Evolutionary conservation across 2,113 vertebrate species (phyloP).

Genomic region (Ancistrus triradiatus): DNA sequence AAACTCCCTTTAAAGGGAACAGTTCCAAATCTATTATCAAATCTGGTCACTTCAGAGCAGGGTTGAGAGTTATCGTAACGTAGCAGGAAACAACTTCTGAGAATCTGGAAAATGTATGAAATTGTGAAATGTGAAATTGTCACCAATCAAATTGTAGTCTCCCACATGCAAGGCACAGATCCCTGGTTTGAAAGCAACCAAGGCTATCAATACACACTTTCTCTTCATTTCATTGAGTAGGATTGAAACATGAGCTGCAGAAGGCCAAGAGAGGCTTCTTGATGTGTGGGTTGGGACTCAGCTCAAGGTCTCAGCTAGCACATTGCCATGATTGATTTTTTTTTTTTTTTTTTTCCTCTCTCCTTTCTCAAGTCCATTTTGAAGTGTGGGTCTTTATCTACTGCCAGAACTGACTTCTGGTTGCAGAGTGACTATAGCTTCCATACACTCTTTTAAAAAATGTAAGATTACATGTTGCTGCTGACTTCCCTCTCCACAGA

Average conservation of each 20-base stretch:
- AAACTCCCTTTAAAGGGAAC: no score
- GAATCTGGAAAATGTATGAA: no score
- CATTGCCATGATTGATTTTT: slow-evolving; percentile 26
- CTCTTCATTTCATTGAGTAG: neutral
- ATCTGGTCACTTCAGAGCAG: no score
- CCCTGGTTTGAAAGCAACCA: neutral
- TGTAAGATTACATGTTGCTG: slow-evolving; percentile 3
- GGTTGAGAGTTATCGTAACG: no score
- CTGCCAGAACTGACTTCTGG: neutral
- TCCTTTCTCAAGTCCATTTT: slow-evolving; percentile 17
- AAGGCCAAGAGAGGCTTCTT: slow-evolving; percentile 9
- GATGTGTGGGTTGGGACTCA: slow-evolving; percentile 12
- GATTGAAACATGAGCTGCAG: slow-evolving; percentile 4
- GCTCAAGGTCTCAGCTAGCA: slow-evolving; percentile 26
- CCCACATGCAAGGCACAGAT: no score
- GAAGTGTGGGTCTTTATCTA: slow-evolving; percentile 16
- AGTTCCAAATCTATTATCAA: no score
- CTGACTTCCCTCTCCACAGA: neutral
- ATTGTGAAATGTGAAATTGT: no score
- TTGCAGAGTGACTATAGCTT: slow-evolving; percentile 2
- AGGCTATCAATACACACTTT: neutral
- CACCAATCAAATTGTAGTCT: no score
- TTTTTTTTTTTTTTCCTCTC: no score
- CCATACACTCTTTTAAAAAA: neutral
- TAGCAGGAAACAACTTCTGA: no score